Evolutionary conservation across 2,888 invertebrate species (phyloP), one percentile per base, ranked within the genome.

Genomic region (Sepioteuthis lessoniana): DNA sequence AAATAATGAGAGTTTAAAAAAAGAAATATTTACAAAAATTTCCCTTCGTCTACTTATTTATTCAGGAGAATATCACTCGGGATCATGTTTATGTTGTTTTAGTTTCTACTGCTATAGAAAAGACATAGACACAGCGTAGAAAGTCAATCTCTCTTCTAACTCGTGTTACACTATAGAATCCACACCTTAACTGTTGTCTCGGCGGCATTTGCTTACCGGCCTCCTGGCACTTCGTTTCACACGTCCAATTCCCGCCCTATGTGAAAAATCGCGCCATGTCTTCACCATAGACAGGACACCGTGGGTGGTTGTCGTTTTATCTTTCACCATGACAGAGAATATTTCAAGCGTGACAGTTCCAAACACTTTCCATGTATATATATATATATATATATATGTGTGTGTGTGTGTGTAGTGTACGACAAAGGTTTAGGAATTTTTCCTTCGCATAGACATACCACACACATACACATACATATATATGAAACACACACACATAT

Each of bases 321-420:
- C 76, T 76, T 76, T 76, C n/a, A 76, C 76, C 76, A 76, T 76
- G 76, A 76, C 76, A 76, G 76, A 76, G 76, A 76, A 76, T 76
- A 76, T 76, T n/a, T 76, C 76, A 76, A 76, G n/a, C 76, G 76
- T 76, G 76, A 76, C 76, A 35, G n/a, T 76, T 76, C 19, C n/a
- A 35, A n/a, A 76, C n/a, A 76, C 16, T 55, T 25, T 21, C 21
- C 50, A 19, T 50, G 16, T 19, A 50, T 76, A 76, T n/a, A 60
- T 60, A 28, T 28, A 28, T 28, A 8, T 8, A 31, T 21, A 60
- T 4, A 60, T 8, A 76, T 76, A 76, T n/a, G n/a, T 76, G 19
- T 76, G 19, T 76, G 4, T 76, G 19, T 76, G 19, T 76, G 19
- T 76, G 19, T 60, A 31, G 47, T 47, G 47, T 13, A 16, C 47